Evolutionary conservation across 2,888 invertebrate species (phyloP).

Genomic region (Allophyes oxyacanthae): DNA sequence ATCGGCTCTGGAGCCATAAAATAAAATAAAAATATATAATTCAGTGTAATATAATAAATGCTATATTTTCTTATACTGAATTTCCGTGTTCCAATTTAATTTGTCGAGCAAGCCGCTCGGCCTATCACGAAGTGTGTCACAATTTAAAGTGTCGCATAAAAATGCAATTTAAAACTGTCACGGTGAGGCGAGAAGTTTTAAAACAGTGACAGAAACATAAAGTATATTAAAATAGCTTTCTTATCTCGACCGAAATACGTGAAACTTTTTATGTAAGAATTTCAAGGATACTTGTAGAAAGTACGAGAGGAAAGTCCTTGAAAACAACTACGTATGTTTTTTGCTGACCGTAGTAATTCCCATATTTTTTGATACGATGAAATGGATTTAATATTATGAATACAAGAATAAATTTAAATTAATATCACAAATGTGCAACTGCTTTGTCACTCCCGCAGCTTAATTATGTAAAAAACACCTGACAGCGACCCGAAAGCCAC

Average conservation of each 20-base stretch:
- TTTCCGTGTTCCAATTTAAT: constrained; percentile 9
- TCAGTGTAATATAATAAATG: too few relatives aligned
- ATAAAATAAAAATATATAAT: too few relatives aligned
- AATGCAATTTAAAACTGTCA: constrained; percentile 59
- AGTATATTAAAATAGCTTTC: constrained; percentile 50
- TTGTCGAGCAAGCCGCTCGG: constrained; percentile 19
- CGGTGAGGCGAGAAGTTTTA: constrained; percentile 48
- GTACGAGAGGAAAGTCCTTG: constrained; percentile 5
- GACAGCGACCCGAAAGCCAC: too few relatives aligned
- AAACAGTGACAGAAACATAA: constrained; percentile 48
- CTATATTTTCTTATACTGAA: too few relatives aligned
- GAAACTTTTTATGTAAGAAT: constrained; percentile 25
- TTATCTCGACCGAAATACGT: constrained; percentile 26
- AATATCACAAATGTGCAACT: too few relatives aligned
- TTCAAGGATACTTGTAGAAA: constrained; percentile 12
- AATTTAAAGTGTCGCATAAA: constrained; percentile 52
- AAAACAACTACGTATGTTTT: background rate
- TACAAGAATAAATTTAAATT: too few relatives aligned
- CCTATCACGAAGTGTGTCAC: constrained; percentile 37
- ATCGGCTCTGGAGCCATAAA: too few relatives aligned
- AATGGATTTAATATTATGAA: too few relatives aligned
- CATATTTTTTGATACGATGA: too few relatives aligned
- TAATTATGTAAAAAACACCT: too few relatives aligned
- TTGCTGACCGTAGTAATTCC: too few relatives aligned
- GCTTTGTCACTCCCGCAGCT: too few relatives aligned